phyloP scores from a whole-genome alignment of 2,888 invertebrate genomes.

The Tetragonula carbonaria region DNA sequence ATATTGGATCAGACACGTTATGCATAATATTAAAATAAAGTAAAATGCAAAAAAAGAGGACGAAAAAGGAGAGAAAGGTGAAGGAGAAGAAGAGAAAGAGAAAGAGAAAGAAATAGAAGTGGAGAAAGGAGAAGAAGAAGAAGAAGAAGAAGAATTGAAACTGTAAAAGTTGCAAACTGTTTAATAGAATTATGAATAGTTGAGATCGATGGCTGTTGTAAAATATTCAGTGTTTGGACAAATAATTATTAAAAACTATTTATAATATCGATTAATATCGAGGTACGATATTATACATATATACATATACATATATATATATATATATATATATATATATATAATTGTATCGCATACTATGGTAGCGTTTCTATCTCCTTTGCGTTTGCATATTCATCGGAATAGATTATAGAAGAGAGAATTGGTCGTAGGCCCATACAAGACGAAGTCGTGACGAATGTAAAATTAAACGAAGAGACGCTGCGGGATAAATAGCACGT shows the following conservation, averaged over 20 bases:
- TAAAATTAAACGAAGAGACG: slow-evolving; percentile 55
- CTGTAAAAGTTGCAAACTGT: slow-evolving; percentile 76
- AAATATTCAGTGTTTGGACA: slow-evolving; percentile 83
- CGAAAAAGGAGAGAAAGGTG: background rate
- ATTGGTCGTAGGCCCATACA: slow-evolving; percentile 49
- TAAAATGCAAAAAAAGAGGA: too few relatives aligned
- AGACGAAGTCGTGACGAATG: slow-evolving; percentile 57
- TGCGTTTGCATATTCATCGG: slow-evolving; percentile 76
- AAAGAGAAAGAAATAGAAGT: slow-evolving; percentile 27
- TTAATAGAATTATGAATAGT: slow-evolving; percentile 80
- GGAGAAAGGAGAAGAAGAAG: slow-evolving; percentile 24
- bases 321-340: too few relatives aligned
- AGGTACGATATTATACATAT: slow-evolving; percentile 63
- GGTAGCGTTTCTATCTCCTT: slow-evolving; percentile 78
- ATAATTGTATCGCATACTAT: slow-evolving; percentile 76
- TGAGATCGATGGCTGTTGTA: slow-evolving; percentile 82
- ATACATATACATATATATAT: slow-evolving; percentile 74
- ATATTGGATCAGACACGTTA: slow-evolving; percentile 80
- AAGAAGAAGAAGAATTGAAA: slow-evolving; percentile 59
- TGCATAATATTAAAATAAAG: slow-evolving; percentile 68
- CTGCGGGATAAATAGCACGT: slow-evolving; percentile 59
- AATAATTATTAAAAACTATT: slow-evolving; percentile 81
- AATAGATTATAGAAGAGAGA: slow-evolving; percentile 51
- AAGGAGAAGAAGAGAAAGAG: slow-evolving; percentile 22
- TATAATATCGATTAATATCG: slow-evolving; percentile 76